phyloP scores from a whole-genome alignment of 2,888 invertebrate species.

The Drosophila cognata region DNA sequence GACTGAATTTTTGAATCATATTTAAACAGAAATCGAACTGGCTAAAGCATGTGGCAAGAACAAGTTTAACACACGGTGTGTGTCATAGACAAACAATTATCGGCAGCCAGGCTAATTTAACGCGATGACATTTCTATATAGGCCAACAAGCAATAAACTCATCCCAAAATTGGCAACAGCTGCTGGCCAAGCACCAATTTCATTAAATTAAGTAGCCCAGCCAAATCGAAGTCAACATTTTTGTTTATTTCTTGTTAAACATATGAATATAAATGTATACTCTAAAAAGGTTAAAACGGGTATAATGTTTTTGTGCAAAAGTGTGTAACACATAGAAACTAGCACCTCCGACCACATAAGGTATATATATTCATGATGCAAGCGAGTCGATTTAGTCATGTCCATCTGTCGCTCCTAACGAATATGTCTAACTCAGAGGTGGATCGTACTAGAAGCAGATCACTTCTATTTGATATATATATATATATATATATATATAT shows the following conservation, averaged over 20 bases:
- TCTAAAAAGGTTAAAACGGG: not conserved
- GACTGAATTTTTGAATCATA: slow-evolving; percentile 54
- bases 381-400: not conserved
- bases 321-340: not conserved
- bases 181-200: slow-evolving; percentile 16
- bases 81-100: slow-evolving; percentile 54
- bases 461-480: not conserved
- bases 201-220: slow-evolving; percentile 38
- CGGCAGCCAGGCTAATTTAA: slow-evolving; percentile 10
- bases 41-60: slow-evolving; percentile 44
- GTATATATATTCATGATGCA: not conserved
- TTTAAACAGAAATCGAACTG: slow-evolving; percentile 55
- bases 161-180: slow-evolving; percentile 42
- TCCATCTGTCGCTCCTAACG: not conserved
- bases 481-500: not conserved
- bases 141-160: slow-evolving; percentile 32
- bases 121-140: slow-evolving; percentile 41
- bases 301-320: not conserved
- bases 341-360: not conserved
- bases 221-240: slow-evolving; percentile 22
- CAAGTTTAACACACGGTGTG: slow-evolving; percentile 54
- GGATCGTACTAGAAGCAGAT: not conserved
- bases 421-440: not conserved
- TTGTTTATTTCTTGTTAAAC: not conserved
- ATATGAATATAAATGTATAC: not conserved